Base-by-base conservation (phyloP, 2,888 invertebrate species). In the Polydrusus cervinus region DNA sequence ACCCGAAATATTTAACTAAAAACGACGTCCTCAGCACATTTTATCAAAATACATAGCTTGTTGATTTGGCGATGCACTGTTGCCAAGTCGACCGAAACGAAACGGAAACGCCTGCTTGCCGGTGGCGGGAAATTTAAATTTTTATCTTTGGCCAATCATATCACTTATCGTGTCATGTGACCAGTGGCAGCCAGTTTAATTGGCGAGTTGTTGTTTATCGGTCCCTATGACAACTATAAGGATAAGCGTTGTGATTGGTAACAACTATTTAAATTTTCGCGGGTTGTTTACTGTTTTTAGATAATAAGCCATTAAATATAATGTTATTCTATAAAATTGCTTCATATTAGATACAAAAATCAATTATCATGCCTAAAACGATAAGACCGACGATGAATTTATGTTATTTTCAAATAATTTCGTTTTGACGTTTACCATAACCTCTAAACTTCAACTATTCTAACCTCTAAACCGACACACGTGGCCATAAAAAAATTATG, bases 91-190 rank as follows among this genome's bases (percentile, higher is more conserved):
- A 71, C 61, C 13, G 1, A 1, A 18, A 45, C 14, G 38, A 38
- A 55, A 34, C 49, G 71, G 67, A 70, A 66, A 67, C 67, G 67
- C 65, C 34, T 60, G 57, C 43, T 16, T 3, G 14, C 38, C 18
- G 65, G 61, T 11, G 74, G 84, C 84, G 84, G 80, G 79, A 83
- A 80, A 76, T 83, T 84, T 79, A 78, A 84, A 84, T 62, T 43
- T 14, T 65, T 38, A 30, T 25, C 10, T 45, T 34, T 20, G 25
- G 72, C 84, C 83, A 83, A 84, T 83, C 49, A 62, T 0, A 49
- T 49, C 13, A 10, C 10, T 0, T 7, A 25, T 11, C 11, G 8
- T 5, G 67, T 77, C 83, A 84, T 79, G 80, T 83, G 84, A 78
- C 43, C 10, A 7, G 34, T n/a, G 34, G 18, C 7, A n/a, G 8